Conservation (phyloP, 2,888 invertebrate species). For the Chrysolina oricalcia region DNA sequence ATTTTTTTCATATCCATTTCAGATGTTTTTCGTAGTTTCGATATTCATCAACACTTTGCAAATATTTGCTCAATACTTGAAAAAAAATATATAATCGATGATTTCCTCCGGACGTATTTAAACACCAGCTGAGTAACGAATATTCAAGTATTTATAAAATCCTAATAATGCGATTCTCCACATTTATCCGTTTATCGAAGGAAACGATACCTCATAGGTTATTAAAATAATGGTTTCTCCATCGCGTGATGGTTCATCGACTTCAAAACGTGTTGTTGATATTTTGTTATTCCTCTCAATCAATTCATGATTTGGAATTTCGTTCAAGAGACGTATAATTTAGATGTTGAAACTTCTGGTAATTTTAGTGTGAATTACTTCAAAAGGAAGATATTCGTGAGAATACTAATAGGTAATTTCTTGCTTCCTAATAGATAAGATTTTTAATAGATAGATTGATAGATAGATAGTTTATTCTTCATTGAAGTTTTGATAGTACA, state of each 20-base stretch:
- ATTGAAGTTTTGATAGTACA: too few relatives aligned
- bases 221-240: background rate
- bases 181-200: background rate
- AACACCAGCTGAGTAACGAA: background rate
- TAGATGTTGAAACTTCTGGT: background rate
- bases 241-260: constrained; percentile 2
- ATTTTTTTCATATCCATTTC: too few relatives aligned
- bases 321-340: background rate
- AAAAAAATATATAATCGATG: background rate
- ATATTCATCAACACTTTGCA: too few relatives aligned
- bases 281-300: background rate
- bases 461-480: too few relatives aligned
- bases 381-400: too few relatives aligned
- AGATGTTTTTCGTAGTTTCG: too few relatives aligned
- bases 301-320: background rate
- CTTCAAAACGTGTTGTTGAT: constrained; percentile 9
- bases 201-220: background rate
- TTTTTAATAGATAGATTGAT: too few relatives aligned
- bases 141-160: background rate
- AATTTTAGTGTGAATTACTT: too few relatives aligned
- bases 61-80: background rate
- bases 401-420: too few relatives aligned
- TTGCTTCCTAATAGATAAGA: too few relatives aligned
- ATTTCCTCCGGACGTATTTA: background rate
- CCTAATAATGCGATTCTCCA: background rate